Evolutionary conservation across 2,113 vertebrate species (phyloP).

Genomic region (Papio anubis): DNA sequence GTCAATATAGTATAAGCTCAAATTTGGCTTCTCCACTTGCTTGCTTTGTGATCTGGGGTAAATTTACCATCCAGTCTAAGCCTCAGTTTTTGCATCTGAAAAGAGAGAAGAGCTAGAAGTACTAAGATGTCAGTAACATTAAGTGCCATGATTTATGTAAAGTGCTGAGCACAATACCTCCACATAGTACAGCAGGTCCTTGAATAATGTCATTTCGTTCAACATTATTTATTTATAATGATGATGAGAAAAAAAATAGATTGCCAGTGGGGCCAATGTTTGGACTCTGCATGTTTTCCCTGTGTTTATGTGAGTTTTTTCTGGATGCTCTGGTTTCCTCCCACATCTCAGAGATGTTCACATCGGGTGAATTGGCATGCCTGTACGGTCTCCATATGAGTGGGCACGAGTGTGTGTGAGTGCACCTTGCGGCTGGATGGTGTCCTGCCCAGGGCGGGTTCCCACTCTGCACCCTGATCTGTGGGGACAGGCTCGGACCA

Average conservation of each 20-base stretch:
- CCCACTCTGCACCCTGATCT: not conserved
- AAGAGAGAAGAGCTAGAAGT: not conserved
- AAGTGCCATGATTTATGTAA: not conserved
- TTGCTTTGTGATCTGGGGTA: not conserved
- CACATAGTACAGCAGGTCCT: not conserved
- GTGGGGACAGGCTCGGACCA: not conserved
- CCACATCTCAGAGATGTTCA: not conserved
- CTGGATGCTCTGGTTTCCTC: not conserved
- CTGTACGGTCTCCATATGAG: not conserved
- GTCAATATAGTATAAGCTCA: not conserved
- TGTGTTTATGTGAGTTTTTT: not conserved
- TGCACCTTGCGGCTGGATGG: not conserved
- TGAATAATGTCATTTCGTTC: not conserved
- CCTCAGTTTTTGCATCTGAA: not conserved
- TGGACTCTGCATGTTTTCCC: not conserved
- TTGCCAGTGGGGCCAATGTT: not conserved
- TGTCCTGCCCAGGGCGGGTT: not conserved
- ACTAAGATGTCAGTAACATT: not conserved
- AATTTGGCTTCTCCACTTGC: not conserved
- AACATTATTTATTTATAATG: not conserved
- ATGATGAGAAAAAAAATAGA: not conserved
- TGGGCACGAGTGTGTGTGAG: not conserved
- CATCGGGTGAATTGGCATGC: no score
- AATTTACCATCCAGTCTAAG: not conserved
- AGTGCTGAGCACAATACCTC: not conserved